Evolutionary conservation across 2,113 vertebrate species (phyloP), one percentile per base, ranked within the genome.

Genomic region (Xiphophorus couchianus): DNA sequence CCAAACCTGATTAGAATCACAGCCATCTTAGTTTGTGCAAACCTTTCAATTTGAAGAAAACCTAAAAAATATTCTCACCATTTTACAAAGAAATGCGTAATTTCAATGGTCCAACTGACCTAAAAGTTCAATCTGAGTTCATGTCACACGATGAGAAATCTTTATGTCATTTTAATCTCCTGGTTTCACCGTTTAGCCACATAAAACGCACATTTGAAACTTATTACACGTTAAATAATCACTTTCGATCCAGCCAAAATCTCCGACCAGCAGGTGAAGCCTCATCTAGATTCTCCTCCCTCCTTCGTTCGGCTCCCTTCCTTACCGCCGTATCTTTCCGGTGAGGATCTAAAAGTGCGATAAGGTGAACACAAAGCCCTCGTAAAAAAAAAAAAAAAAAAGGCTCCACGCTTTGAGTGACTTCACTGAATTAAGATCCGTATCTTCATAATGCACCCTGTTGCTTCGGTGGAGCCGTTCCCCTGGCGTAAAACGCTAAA

Each of bases 391-490:
- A 35, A 35, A 35, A 35, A 35, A 35, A 35, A 35, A 48, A 62
- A 73, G 73, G 30, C 30, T 35, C 66, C 66, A 30, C 74, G 80
- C 75, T 85, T 69, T 84, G 88, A 91, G 85, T 84, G 87, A 89
- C 88, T 80, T 85, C 22, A 9, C 69, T 77, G 73, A 88, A 89
- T 93, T 85, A 66, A 82, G 90, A 93, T 93, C 71, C 0, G 58
- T 86, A 93, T 92, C 91, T 75, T n/a, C 72, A 71, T 90, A 90
- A 91, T 86, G 74, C 74, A 54, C 61, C 66, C 58, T 73, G 63
- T 81, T 91, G 51, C 76, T 66, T 69, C 22, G 58, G 67, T 83
- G 65, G 77, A 80, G 33, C 77, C 87, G 80, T 86, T 71, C 27
- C 2, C 10, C 10, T 12, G 35, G 10, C 35, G 2, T 11, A 37